These are phyloP conservation scores for Coenobita brevimanus DNA, from an alignment of 1,140 invertebrate genomes.

Conservation along the genomic window DNA sequence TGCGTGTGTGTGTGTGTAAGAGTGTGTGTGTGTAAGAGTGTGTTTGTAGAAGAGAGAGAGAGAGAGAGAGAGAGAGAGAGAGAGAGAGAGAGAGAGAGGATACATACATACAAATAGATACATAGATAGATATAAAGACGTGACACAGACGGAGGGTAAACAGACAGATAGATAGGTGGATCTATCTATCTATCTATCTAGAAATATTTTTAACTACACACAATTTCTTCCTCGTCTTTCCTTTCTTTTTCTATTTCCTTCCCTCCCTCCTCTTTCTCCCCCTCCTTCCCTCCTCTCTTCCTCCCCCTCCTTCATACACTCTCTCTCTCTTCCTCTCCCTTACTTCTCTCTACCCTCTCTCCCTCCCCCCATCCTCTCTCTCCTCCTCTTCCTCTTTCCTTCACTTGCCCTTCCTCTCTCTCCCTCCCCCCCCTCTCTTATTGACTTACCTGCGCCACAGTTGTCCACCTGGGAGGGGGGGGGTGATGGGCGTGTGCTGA, in stretches of 20 bases:
- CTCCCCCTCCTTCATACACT: not conserved
- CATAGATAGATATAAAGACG: not conserved
- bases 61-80: conserved; percentile 4
- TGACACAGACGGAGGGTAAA: not conserved
- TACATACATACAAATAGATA: not conserved
- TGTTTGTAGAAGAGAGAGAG: not conserved
- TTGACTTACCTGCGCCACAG: too few species aligned
- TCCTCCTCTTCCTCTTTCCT: conserved; percentile 2
- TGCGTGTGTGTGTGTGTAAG: not conserved
- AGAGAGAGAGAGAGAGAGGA: conserved; percentile 1
- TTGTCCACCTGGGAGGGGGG: too few species aligned
- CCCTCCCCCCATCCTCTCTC: not conserved
- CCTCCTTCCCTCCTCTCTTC: not conserved
- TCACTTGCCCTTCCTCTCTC: not conserved
- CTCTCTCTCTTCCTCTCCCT: not conserved
- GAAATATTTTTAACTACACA: not conserved
- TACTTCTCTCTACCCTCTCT: not conserved
- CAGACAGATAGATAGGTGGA: not conserved
- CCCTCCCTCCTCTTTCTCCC: not conserved
- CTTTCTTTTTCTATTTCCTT: not conserved
- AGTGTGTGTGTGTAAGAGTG: not conserved
- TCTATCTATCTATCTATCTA: not conserved
- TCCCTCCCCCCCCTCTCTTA: not conserved
- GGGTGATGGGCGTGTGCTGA: too few species aligned
- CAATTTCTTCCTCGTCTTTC: not conserved